Evolutionary conservation across 2,113 vertebrate genomes (phyloP).

Genomic region (Crotophaga sulcirostris): DNA sequence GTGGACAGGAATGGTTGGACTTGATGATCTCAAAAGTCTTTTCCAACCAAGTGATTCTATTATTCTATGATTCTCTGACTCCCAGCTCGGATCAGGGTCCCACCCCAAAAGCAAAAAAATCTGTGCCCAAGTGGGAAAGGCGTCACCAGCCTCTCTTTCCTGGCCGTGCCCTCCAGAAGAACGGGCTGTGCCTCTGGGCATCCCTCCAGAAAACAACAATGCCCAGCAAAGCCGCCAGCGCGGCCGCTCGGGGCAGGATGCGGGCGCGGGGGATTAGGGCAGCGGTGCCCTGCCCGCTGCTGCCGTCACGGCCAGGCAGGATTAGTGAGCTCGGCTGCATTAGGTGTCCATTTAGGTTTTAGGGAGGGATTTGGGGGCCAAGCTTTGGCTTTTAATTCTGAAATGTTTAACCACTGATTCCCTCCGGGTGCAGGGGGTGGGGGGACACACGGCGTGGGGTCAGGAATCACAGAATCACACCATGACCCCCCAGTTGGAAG

Average conservation of each 20-base stretch:
- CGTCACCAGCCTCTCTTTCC: background rate
- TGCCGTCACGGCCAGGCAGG: conserved; percentile 46
- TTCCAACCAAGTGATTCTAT: too few species aligned
- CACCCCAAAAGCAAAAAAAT: background rate
- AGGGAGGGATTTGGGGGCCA: conserved; percentile 59
- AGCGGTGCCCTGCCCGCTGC: background rate
- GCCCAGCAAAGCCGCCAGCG: background rate
- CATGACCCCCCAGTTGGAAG: too few species aligned
- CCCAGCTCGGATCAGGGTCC: background rate
- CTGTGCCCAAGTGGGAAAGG: background rate
- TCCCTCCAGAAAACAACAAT: background rate
- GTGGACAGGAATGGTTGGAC: too few species aligned
- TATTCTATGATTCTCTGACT: too few species aligned
- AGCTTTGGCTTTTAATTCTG: conserved; percentile 52
- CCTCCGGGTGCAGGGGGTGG: background rate
- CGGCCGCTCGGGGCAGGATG: background rate
- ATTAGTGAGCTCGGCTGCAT: conserved; percentile 61
- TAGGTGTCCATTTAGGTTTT: conserved; percentile 72
- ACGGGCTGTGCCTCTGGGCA: background rate
- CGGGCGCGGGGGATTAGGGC: background rate
- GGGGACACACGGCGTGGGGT: fast-evolving
- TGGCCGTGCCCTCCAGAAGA: background rate
- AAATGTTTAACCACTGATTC: conserved; percentile 57
- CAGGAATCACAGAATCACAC: too few species aligned
- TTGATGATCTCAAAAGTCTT: too few species aligned